phyloP scores from a whole-genome alignment of 2,113 vertebrate genomes.

The Petaurus breviceps region DNA sequence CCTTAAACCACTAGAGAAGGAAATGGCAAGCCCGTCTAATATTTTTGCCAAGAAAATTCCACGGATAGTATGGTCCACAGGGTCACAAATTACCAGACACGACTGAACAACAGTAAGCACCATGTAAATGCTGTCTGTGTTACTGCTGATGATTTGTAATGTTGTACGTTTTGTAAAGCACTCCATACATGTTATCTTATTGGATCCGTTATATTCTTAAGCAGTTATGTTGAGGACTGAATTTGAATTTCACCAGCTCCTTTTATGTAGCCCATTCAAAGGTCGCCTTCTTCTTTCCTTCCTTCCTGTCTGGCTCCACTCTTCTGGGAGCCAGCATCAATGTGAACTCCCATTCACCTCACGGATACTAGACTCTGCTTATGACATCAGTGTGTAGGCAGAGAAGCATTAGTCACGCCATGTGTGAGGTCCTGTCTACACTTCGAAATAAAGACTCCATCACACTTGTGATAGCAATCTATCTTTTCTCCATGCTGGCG shows the following conservation, averaged over 20 bases:
- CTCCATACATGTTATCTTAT: background rate
- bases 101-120: background rate
- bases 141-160: background rate
- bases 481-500: constrained; percentile 24
- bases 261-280: background rate
- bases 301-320: constrained; percentile 47
- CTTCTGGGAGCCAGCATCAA: constrained; percentile 61
- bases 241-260: constrained; percentile 63
- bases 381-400: constrained; percentile 80
- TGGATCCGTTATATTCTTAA: constrained; percentile 32
- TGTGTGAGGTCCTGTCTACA: constrained; percentile 79
- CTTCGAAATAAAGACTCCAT: constrained; percentile 35
- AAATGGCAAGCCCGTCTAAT: background rate
- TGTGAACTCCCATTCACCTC: constrained; percentile 62
- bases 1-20: background rate
- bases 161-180: background rate
- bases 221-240: constrained; percentile 20
- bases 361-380: constrained; percentile 62
- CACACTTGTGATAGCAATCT: constrained; percentile 27
- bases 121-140: background rate
- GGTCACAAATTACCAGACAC: background rate
- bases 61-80: background rate
- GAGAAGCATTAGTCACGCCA: constrained; percentile 77
- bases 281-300: constrained; percentile 44
- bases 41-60: background rate